These are phyloP conservation scores for Acanthococcus lagerstroemiae DNA, from an alignment of 2,888 invertebrate species.

Conservation along the genomic window DNA sequence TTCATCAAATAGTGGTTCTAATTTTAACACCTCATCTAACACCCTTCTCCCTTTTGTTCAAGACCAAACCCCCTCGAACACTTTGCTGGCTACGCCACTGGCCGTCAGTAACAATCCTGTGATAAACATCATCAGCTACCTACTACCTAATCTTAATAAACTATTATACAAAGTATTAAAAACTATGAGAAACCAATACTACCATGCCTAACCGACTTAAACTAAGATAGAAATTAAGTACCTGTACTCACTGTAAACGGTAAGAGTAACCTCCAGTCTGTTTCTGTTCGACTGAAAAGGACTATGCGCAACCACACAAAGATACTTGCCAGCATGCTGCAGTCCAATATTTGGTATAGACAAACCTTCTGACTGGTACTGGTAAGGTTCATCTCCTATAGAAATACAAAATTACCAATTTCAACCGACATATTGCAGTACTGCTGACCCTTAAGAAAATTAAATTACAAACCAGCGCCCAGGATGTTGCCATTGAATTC, in stretches of 20 bases:
- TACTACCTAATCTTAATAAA: too few species aligned
- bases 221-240: too few species aligned
- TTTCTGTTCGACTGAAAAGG: constrained; percentile 20
- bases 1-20: too few species aligned
- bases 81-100: too few species aligned
- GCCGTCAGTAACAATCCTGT: too few species aligned
- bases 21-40: too few species aligned
- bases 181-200: too few species aligned
- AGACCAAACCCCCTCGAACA: too few species aligned
- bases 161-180: too few species aligned
- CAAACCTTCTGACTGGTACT: not conserved
- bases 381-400: constrained; percentile 6
- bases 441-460: not conserved
- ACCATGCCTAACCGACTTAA: too few species aligned
- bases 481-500: constrained; percentile 17
- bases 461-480: not conserved
- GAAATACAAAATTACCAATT: not conserved
- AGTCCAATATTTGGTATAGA: constrained; percentile 1
- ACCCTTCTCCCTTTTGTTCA: too few species aligned
- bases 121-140: too few species aligned
- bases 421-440: not conserved
- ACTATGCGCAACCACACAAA: constrained; percentile 14
- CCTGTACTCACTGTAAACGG: constrained; percentile 16
- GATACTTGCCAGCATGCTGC: constrained; percentile 15
- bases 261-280: constrained; percentile 8